These are phyloP conservation scores for Phyllostomus hastatus DNA, from an alignment of 2,113 vertebrate genomes.

Conservation along the genomic window DNA sequence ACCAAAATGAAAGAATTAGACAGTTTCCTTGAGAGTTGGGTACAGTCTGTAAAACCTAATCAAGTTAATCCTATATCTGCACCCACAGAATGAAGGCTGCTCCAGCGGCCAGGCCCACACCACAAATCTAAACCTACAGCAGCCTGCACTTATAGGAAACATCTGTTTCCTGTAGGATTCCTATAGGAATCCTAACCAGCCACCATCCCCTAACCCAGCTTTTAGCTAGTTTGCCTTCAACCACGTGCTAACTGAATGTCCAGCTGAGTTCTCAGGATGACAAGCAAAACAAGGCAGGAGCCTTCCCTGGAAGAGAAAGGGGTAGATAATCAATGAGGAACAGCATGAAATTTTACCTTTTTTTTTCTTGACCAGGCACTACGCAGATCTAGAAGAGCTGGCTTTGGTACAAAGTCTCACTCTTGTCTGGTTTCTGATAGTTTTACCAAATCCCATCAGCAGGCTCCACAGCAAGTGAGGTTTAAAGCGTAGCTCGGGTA, in stretches of 20 bases:
- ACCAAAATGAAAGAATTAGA: neutral
- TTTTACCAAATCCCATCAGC: neutral
- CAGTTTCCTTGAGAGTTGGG: neutral
- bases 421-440: neutral
- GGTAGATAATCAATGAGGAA: neutral
- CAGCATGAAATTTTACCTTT: neutral
- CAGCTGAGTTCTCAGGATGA: neutral
- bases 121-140: neutral
- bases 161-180: neutral
- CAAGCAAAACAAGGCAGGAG: neutral
- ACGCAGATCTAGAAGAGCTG: neutral
- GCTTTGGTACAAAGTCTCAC: neutral
- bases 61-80: neutral
- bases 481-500: neutral
- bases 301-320: neutral
- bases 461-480: neutral
- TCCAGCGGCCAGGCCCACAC: neutral
- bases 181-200: neutral
- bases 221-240: neutral
- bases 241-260: neutral
- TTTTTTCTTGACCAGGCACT: accelerated
- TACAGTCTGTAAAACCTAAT: neutral
- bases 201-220: neutral
- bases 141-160: neutral
- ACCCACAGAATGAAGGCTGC: neutral